These are phyloP conservation scores for Brotogeris chrysoptera DNA, from an alignment of 2,797 vertebrate genomes.

Conservation along the genomic window DNA sequence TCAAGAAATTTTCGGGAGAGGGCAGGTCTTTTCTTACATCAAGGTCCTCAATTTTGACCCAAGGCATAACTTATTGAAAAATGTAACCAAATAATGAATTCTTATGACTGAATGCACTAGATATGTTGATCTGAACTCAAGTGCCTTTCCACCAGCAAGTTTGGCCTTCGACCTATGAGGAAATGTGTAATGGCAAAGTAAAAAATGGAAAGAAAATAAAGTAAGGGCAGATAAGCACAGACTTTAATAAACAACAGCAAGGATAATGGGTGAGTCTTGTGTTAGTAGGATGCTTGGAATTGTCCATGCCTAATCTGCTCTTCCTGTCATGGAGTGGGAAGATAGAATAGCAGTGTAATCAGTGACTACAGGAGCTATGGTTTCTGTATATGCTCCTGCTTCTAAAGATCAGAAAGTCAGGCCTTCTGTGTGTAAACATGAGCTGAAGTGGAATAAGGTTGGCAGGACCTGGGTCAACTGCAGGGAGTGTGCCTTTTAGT, in stretches of 20 bases:
- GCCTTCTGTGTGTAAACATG: neutral
- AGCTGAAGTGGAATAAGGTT: neutral
- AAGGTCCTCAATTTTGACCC: neutral
- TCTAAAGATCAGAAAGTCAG: neutral
- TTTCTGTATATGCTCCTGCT: neutral
- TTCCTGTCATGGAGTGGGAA: neutral
- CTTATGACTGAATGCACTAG: neutral
- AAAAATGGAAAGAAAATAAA: neutral
- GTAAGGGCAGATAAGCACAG: neutral
- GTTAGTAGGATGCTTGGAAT: neutral
- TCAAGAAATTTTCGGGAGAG: neutral
- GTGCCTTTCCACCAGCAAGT: neutral
- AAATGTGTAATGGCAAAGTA: neutral
- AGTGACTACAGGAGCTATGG: neutral
- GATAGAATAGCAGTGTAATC: neutral
- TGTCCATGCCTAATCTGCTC: neutral
- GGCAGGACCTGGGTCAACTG: neutral
- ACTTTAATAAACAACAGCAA: neutral
- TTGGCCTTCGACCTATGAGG: neutral
- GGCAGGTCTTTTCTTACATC: neutral
- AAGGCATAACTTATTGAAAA: neutral
- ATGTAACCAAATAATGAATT: neutral
- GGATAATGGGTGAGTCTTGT: neutral
- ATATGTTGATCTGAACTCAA: neutral
- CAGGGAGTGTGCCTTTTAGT: neutral